Percentiles rank a stretch among this genome's conserved stretches.
phyloP scores from a whole-genome alignment of 2,113 vertebrate species.

The Asarcornis scutulata region DNA sequence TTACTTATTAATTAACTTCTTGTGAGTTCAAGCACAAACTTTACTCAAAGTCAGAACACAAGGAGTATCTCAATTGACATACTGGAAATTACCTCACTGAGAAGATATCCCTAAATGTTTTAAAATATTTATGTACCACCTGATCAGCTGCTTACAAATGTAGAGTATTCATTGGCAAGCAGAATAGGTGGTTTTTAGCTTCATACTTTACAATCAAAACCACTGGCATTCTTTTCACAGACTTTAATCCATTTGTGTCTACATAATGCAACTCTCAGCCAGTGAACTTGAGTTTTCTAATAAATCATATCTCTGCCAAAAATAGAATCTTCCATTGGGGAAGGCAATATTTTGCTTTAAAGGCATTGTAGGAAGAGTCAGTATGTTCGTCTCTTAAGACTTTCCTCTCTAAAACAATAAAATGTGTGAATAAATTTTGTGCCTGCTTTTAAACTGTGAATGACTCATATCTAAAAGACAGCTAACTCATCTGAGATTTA shows the following conservation, averaged over 20 bases:
- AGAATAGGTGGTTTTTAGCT: not conserved
- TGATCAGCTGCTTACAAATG: not conserved
- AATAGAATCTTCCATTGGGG: not conserved
- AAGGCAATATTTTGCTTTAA: not conserved
- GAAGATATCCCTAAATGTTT: not conserved
- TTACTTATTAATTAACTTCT: not conserved
- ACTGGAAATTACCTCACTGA: not conserved
- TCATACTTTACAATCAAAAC: not conserved
- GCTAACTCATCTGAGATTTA: not conserved
- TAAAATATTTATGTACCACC: not conserved
- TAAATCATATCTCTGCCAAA: not conserved
- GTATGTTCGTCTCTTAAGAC: not conserved
- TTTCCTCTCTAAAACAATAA: slow-evolving; percentile 20
- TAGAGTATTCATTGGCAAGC: not conserved
- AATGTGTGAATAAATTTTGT: not conserved
- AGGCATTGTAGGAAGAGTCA: not conserved
- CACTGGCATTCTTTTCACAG: not conserved
- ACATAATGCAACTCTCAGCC: not conserved
- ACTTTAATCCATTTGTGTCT: not conserved
- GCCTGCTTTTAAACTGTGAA: not conserved
- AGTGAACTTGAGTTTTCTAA: not conserved
- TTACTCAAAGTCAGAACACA: not conserved
- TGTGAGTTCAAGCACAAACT: not conserved
- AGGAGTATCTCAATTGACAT: not conserved
- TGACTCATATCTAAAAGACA: not conserved